Percentiles rank a stretch among this genome's conserved stretches.
phyloP scores from a whole-genome alignment of 2,113 vertebrate genomes.

The Passerina amoena region DNA sequence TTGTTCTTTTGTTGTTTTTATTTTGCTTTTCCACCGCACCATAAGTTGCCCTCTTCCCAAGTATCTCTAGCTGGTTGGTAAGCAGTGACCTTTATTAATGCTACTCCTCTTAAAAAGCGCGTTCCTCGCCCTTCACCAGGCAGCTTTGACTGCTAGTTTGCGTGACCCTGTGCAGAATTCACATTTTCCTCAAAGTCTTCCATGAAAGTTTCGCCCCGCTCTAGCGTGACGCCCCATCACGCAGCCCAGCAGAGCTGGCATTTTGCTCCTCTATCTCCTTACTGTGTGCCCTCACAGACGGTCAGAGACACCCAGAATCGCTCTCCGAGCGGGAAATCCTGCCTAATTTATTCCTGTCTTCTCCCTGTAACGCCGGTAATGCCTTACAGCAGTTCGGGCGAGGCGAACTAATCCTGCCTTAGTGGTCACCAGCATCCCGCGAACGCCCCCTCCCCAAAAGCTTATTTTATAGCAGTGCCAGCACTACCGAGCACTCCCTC shows the following conservation, averaged over 20 bases:
- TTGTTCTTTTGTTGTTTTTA: background rate
- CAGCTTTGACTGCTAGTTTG: background rate
- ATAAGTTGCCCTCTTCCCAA: background rate
- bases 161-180: background rate
- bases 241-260: background rate
- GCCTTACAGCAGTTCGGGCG: background rate
- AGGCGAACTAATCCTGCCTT: background rate
- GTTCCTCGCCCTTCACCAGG: background rate
- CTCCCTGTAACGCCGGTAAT: background rate
- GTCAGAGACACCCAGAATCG: background rate
- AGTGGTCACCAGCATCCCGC: background rate
- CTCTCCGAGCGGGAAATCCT: background rate
- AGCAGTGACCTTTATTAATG: background rate
- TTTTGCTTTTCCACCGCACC: background rate
- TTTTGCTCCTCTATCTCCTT: background rate
- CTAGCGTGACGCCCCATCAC: background rate
- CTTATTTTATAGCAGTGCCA: background rate
- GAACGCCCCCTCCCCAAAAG: background rate
- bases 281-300: background rate
- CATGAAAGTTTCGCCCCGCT: background rate
- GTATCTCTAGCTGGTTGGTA: background rate
- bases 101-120: background rate
- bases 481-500: fast-evolving
- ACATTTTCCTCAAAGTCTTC: background rate
- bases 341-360: background rate